Conservation (phyloP, 2,113 vertebrate species). For the Barnardius zonarius region DNA sequence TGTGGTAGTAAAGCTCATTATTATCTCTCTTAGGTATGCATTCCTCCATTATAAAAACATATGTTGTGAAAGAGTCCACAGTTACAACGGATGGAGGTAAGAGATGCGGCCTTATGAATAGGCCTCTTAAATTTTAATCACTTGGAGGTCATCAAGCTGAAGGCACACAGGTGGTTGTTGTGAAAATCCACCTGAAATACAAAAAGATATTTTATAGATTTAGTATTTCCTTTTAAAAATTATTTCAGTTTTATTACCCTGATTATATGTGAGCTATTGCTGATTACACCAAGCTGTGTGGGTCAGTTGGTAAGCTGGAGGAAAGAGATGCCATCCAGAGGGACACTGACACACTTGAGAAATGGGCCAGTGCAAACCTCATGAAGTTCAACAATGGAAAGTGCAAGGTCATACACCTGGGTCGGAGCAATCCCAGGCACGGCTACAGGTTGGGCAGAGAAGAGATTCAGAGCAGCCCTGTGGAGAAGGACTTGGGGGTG, state of each 20-base stretch:
- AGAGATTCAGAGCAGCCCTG: not conserved
- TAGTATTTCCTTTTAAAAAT: not conserved
- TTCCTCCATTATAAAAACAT: constrained; percentile 2
- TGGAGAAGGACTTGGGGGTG: no score
- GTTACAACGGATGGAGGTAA: not conserved
- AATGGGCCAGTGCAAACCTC: not conserved
- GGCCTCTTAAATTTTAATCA: constrained; percentile 44
- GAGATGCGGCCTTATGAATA: not conserved
- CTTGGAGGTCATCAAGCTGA: not conserved
- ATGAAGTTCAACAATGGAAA: not conserved
- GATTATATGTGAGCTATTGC: not conserved
- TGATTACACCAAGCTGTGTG: not conserved
- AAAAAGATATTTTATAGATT: not conserved
- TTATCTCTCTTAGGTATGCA: not conserved
- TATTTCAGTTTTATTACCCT: not conserved
- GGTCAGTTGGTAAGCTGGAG: not conserved
- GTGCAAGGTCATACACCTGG: not conserved
- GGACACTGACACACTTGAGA: not conserved
- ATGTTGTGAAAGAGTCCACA: not conserved
- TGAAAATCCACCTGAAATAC: not conserved
- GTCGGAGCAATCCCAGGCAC: not conserved
- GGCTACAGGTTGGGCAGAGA: not conserved
- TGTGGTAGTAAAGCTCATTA: not conserved
- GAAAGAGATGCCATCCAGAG: not conserved
- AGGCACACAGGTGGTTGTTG: not conserved